Evolutionary conservation across 2,888 invertebrate genomes (phyloP).

Genomic region (Syrphus vitripennis): DNA sequence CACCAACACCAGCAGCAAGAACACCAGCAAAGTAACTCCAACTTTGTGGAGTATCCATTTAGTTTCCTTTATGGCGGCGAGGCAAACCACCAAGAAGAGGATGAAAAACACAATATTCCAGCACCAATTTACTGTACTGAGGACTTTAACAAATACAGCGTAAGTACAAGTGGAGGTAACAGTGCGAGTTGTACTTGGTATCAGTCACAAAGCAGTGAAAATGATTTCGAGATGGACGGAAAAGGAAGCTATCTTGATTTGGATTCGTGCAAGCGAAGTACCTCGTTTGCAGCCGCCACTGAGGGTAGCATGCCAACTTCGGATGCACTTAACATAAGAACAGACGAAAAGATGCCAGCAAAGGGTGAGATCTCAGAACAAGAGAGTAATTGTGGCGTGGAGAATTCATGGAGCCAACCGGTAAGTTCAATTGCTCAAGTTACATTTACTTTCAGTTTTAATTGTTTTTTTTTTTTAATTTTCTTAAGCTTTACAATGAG

Average conservation of each 20-base stretch:
- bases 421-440: conserved; percentile 81
- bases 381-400: conserved; percentile 92
- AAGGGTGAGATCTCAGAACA: conserved; percentile 93
- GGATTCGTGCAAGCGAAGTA: conserved; percentile 79
- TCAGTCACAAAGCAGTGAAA: conserved; percentile 74
- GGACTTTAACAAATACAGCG: conserved; percentile 61
- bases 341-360: conserved; percentile 94
- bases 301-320: conserved; percentile 78
- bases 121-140: conserved; percentile 64
- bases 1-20: conserved; percentile 25
- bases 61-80: conserved; percentile 74
- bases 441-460: background rate
- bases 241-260: conserved; percentile 80
- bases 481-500: conserved; percentile 79
- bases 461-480: background rate
- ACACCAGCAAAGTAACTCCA: conserved; percentile 64
- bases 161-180: conserved; percentile 53
- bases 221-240: conserved; percentile 78
- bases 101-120: conserved; percentile 41
- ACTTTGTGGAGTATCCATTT: conserved; percentile 75
- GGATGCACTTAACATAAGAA: conserved; percentile 87
- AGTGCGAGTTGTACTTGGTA: conserved; percentile 62
- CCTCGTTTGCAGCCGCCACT: conserved; percentile 79
- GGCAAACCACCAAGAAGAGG: conserved; percentile 51
- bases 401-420: conserved; percentile 86